Evolutionary conservation across 53 echinoderm and acorn worm species (phyloP), one percentile per base, ranked within the genome.

Genomic region (Luidia sarsii): DNA sequence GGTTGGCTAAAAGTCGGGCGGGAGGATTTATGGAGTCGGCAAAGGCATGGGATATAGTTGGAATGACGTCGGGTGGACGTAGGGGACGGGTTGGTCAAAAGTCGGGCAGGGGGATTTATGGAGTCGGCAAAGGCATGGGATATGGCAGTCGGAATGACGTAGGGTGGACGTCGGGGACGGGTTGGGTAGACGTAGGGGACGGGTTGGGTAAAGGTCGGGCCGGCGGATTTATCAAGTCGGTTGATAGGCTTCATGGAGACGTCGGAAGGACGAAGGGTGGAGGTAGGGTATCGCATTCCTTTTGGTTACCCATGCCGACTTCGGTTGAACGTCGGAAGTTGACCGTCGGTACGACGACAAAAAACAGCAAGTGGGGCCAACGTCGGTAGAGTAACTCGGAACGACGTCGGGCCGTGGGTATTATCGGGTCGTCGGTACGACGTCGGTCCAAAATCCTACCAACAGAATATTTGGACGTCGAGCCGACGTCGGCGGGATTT

Each of bases 401-500:
- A 13, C 21, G 45, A 45, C 45, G 7, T 8, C 7, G 14, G 45
- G 45, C 7, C 7, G 45, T 18, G 15, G 51, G 10, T 19, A 19
- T 19, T 10, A 7, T 19, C 4, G 51, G 51, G 4, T 51, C 15
- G 51, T 51, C 18, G 51, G 51, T 51, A 14, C 51, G 18, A 51
- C 51, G 51, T 51, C 51, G 51, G 51, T 51, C 8, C 51, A 51
- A 14, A 18, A 16, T 51, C 51, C 51, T 4, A 18, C 51, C 51
- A 51, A 51, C 51, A 14, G 51, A 9, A 51, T 19, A 51, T 51
- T 0, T 14, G 3, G 51, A 51, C 51, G 51, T 51, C 51, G 51
- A 51, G 51, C 51, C 51, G 51, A 51, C 51, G 51, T 4, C 8
- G 51, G 51, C 51, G 51, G 51, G 51, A 51, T 51, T 51, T 51